Conservation (phyloP, 2,797 vertebrate species). For the Thalassophryne amazonica region DNA sequence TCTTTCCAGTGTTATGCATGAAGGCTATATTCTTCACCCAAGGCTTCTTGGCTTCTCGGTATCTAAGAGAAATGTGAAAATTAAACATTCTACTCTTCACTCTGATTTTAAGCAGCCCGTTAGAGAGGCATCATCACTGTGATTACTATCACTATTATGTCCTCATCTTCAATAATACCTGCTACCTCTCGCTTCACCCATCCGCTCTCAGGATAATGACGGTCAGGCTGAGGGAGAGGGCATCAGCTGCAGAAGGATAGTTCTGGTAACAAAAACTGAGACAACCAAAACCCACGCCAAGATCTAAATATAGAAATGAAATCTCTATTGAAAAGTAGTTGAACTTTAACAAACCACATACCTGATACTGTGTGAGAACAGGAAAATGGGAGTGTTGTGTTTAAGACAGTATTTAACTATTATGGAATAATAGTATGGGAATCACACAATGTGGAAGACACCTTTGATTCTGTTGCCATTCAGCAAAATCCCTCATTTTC, state of each 20-base stretch:
- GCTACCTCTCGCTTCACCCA: neutral
- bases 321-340: slow-evolving; percentile 38
- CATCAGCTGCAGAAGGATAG: neutral
- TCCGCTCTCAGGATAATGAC: slow-evolving; percentile 28
- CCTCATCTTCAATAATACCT: neutral
- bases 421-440: too few species aligned
- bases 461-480: too few species aligned
- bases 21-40: neutral
- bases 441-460: too few species aligned
- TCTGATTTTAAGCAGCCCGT: slow-evolving; percentile 14
- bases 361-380: too few species aligned
- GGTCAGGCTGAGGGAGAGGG: slow-evolving; percentile 22
- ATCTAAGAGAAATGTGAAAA: neutral
- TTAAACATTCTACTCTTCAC: neutral
- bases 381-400: too few species aligned
- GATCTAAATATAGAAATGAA: slow-evolving; percentile 44
- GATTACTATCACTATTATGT: slow-evolving; percentile 9
- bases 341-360: slow-evolving; percentile 32
- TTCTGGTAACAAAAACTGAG: slow-evolving; percentile 6
- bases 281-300: slow-evolving; percentile 6
- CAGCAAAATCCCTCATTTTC: too few species aligned
- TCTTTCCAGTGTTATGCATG: too few species aligned
- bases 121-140: neutral
- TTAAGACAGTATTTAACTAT: too few species aligned
- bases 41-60: neutral